These are phyloP conservation scores for Drosophila kohkoa DNA, from an alignment of 1,140 invertebrate species.

Conservation along the genomic window DNA sequence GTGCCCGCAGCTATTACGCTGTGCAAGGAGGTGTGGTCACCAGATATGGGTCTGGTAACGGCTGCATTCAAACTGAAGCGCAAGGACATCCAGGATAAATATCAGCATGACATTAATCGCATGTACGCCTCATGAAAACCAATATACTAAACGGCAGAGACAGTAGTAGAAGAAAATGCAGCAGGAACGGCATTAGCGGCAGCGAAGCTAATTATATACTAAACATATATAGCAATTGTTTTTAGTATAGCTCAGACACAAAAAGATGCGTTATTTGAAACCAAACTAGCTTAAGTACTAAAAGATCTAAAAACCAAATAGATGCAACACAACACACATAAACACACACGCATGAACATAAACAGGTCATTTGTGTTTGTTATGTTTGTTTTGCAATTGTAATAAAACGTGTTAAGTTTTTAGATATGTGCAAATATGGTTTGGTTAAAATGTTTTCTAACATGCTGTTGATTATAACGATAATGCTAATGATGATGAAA, in stretches of 20 bases:
- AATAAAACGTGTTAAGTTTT: conserved; percentile 39
- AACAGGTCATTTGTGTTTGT: conserved; percentile 22
- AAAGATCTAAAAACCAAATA: conserved; percentile 62
- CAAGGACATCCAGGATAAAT: conserved; percentile 97
- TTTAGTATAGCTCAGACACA: conserved; percentile 52
- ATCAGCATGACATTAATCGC: conserved; percentile 94
- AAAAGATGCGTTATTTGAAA: conserved; percentile 48
- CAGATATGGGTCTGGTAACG: conserved; percentile 98
- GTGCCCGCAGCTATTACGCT: conserved; percentile 96
- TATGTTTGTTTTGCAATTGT: conserved; percentile 23
- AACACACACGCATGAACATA: conserved; percentile 6
- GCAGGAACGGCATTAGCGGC: conserved; percentile 32
- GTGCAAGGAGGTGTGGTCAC: conserved; percentile 96
- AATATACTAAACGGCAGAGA: conserved; percentile 64
- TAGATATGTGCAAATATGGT: conserved; percentile 30
- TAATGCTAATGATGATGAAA: conserved; percentile 28
- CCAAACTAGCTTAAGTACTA: conserved; percentile 65
- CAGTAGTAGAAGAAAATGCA: conserved; percentile 14
- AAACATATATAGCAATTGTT: conserved; percentile 30
- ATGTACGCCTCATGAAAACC: conserved; percentile 95
- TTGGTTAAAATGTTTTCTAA: conserved; percentile 53
- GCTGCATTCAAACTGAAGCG: conserved; percentile 98
- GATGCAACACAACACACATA: conserved; percentile 23
- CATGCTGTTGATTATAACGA: conserved; percentile 51
- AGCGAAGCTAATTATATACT: conserved; percentile 52